Conservation (phyloP, 2,113 vertebrate genomes). For the Noturus placidus region DNA sequence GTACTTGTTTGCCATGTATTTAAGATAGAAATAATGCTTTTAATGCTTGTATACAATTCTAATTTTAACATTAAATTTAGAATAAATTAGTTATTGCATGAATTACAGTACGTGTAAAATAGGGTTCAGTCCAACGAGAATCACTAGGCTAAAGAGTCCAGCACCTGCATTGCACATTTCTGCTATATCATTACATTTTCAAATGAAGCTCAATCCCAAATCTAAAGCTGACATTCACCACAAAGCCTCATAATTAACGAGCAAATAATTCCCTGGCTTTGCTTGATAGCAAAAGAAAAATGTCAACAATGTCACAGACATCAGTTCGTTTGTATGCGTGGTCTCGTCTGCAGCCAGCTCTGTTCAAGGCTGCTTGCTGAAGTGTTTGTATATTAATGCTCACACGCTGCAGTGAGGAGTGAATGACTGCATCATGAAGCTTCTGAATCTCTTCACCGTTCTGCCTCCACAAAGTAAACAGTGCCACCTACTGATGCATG, state of each 20-base stretch:
- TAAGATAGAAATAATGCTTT: not conserved
- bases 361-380: constrained; percentile 16
- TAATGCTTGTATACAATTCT: not conserved
- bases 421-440: constrained; percentile 27
- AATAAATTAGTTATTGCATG: not conserved
- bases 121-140: not conserved
- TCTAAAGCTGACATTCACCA: not conserved
- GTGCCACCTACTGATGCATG: constrained; percentile 63
- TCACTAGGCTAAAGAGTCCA: not conserved
- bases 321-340: not conserved
- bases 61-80: not conserved
- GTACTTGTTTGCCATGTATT: not conserved
- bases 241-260: not conserved
- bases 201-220: not conserved
- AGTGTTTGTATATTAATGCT: constrained; percentile 20
- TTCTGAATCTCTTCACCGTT: not conserved
- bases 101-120: not conserved
- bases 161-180: not conserved
- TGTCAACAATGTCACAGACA: constrained; percentile 8
- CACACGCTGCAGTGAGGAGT: not conserved
- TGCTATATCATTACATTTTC: not conserved
- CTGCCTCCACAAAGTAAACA: not conserved
- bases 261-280: not conserved
- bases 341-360: constrained; percentile 19
- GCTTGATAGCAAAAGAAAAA: constrained; percentile 1